Conservation (phyloP, 1,140 invertebrate genomes). For the Neuroterus valhalla region DNA sequence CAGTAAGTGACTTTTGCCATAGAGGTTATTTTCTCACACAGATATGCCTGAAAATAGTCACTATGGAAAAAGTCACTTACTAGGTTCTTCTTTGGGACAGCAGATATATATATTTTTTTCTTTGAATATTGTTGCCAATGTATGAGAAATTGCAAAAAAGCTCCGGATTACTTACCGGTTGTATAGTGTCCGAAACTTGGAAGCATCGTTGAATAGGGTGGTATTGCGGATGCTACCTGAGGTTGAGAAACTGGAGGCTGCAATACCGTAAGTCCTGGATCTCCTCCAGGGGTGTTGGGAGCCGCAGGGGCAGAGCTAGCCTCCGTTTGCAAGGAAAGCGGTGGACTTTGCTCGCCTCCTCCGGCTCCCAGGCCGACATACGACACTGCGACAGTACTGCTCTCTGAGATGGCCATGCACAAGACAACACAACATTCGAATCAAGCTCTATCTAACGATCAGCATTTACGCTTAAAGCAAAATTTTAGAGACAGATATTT, state of each 20-base stretch:
- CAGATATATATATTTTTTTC: too few relatives aligned
- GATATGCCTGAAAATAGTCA: too few relatives aligned
- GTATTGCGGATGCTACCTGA: conserved; percentile 72
- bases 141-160: conserved; percentile 39
- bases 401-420: conserved; percentile 77
- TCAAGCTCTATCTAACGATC: conserved; percentile 70
- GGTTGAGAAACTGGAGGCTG: conserved; percentile 76
- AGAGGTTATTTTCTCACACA: too few relatives aligned
- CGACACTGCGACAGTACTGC: conserved; percentile 76
- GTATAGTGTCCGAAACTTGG: conserved; percentile 84
- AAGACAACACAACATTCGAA: conserved; percentile 72
- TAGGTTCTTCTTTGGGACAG: too few relatives aligned
- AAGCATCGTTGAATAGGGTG: conserved; percentile 79
- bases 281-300: conserved; percentile 73
- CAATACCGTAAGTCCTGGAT: conserved; percentile 76
- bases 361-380: conserved; percentile 75
- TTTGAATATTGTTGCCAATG: neutral
- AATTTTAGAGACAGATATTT: conserved; percentile 41
- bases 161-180: conserved; percentile 78
- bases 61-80: too few relatives aligned
- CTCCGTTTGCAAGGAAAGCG: conserved; percentile 78
- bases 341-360: conserved; percentile 76
- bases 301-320: conserved; percentile 74
- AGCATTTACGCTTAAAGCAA: conserved; percentile 67
- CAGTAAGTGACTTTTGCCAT: too few relatives aligned